phyloP scores from a whole-genome alignment of 2,888 invertebrate genomes.

The Cheilosia urbana region DNA sequence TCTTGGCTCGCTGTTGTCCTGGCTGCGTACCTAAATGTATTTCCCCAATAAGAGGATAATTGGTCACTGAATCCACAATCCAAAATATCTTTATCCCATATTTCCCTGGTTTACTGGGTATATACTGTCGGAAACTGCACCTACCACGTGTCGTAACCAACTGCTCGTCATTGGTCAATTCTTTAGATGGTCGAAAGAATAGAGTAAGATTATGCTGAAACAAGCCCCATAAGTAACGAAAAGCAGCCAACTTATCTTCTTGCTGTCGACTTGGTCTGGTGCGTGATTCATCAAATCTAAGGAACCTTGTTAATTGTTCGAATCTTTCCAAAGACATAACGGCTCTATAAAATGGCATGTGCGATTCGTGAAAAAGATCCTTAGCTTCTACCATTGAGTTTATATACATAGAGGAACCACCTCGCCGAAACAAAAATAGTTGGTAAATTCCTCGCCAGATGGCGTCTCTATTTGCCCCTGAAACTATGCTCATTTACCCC shows the following conservation, averaged over 20 bases:
- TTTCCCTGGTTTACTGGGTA: conserved; percentile 48
- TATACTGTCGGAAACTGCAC: conserved; percentile 25
- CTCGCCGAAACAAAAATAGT: too few species aligned
- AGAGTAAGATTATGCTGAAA: background rate
- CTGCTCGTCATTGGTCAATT: conserved; percentile 38
- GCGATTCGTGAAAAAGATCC: background rate
- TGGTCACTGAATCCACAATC: background rate
- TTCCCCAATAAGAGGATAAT: too few species aligned
- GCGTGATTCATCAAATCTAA: conserved; percentile 45
- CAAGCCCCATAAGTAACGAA: conserved; percentile 5
- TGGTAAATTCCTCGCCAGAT: too few species aligned
- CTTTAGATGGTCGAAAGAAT: conserved; percentile 16
- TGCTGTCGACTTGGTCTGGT: background rate
- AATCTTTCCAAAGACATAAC: conserved; percentile 49
- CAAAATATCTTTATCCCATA: conserved; percentile 49
- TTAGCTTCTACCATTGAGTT: background rate
- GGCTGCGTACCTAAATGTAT: background rate
- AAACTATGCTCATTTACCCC: too few species aligned
- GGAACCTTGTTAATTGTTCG: background rate
- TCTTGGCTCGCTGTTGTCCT: background rate
- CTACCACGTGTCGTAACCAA: conserved; percentile 23
- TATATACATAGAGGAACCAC: too few species aligned
- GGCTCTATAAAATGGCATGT: conserved; percentile 48
- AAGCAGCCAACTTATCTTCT: conserved; percentile 34
- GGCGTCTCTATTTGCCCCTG: too few species aligned